phyloP scores from a whole-genome alignment of 2,888 invertebrate genomes.

The Polyommatus iphigenia region DNA sequence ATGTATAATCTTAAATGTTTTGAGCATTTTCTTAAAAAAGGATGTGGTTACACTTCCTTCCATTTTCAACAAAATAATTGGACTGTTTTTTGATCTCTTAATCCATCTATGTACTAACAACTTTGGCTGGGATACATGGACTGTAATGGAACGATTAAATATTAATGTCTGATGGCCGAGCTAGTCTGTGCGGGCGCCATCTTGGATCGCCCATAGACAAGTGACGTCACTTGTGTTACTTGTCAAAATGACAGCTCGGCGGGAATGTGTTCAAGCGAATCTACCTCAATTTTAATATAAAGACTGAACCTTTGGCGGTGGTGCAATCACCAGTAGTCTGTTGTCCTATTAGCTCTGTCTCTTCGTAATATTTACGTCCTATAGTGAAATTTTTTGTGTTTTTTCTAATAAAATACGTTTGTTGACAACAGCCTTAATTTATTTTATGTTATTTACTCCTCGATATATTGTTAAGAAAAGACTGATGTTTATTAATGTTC shows the following conservation, averaged over 20 bases:
- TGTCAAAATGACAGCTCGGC: slow-evolving; percentile 39
- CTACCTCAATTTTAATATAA: slow-evolving; percentile 71
- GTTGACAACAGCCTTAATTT: slow-evolving; percentile 69
- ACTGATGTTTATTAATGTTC: slow-evolving; percentile 78
- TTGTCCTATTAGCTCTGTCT: slow-evolving; percentile 63
- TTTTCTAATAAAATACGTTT: slow-evolving; percentile 34
- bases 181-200: slow-evolving; percentile 3
- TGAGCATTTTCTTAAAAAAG: too few species aligned
- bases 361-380: slow-evolving; percentile 43
- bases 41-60: too few species aligned
- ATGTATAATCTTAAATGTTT: too few species aligned
- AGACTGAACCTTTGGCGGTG: slow-evolving; percentile 75
- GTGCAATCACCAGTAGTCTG: slow-evolving; percentile 74
- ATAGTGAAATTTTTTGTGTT: slow-evolving; percentile 36
- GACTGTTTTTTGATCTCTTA: neutral
- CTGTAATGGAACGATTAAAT: slow-evolving; percentile 23
- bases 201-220: neutral
- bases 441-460: slow-evolving; percentile 71
- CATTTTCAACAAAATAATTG: neutral
- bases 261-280: slow-evolving; percentile 58
- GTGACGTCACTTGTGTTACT: neutral
- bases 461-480: slow-evolving; percentile 69
- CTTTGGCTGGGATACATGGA: slow-evolving; percentile 24
- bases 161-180: slow-evolving; percentile 23
- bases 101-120: neutral